These are phyloP conservation scores for Falco peregrinus DNA, from an alignment of 2,797 vertebrate species.

Conservation along the genomic window DNA sequence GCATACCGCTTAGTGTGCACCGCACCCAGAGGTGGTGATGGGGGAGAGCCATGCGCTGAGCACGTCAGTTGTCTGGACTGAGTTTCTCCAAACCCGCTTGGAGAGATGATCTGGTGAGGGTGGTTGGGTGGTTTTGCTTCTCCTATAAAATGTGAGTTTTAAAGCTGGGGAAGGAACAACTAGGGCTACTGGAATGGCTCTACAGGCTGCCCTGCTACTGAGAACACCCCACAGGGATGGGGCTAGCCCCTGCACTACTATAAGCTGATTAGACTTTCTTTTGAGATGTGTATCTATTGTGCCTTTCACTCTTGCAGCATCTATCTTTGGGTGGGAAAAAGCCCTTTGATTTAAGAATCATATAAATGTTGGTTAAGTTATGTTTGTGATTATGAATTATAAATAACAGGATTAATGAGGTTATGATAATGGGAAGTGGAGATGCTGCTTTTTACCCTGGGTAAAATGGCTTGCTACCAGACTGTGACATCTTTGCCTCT, in stretches of 20 bases:
- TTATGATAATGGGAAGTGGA: not conserved
- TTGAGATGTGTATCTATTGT: not conserved
- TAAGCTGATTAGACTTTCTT: not conserved
- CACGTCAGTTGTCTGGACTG: rapidly evolving
- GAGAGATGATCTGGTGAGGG: not conserved
- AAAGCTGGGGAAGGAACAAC: not conserved
- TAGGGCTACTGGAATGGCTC: not conserved
- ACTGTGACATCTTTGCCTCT: not conserved
- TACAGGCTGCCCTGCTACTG: not conserved
- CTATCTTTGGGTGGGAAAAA: not conserved
- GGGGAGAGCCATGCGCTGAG: rapidly evolving
- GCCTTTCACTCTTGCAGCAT: not conserved
- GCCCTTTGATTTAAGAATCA: not conserved
- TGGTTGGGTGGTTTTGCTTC: not conserved
- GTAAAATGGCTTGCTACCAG: not conserved
- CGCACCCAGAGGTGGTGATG: rapidly evolving
- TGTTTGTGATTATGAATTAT: not conserved
- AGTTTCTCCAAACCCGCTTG: not conserved
- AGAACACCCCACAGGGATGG: not conserved
- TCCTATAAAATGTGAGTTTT: not conserved
- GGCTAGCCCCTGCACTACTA: not conserved
- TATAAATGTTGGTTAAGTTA: not conserved
- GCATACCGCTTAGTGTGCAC: rapidly evolving
- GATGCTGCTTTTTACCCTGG: not conserved
- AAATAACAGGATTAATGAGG: not conserved